Evolutionary conservation across 2,888 invertebrate genomes (phyloP), one percentile per base, ranked within the genome.

Genomic region (Macaria liturata): DNA sequence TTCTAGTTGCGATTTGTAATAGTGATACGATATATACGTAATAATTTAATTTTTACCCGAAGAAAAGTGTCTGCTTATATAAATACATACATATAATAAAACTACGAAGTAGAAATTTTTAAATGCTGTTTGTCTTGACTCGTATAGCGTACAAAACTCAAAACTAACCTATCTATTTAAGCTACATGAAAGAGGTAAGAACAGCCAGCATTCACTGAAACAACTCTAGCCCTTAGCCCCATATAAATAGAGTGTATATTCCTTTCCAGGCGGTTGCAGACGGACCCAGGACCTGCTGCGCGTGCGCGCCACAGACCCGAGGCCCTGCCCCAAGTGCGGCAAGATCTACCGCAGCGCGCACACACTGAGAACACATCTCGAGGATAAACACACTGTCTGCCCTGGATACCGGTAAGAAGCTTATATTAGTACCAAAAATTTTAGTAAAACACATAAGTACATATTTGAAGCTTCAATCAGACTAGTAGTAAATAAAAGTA

Each of bases 261-360:
- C 44, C 53, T 48, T 66, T 68, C 9, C 80, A 89, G 88, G 88
- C 45, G 95, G 95, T 66, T 94, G 95, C 57, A 94, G 97, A 70
- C 93, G 97, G 69, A 95, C 96, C 49, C 92, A 97, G 85, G 97
- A 97, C 81, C 94, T 97, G 93, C 93, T 95, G 84, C 94, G 97
- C 72, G 97, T 98, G 49, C 94, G 98, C 75, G 98, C 98, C 7
- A 98, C 97, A 31, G 98, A 98, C 89, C 98, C 97, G 1, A 93
- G 98, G 46, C 98, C 97, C 3, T 98, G 98, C 81, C 97, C 97
- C 9, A 97, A 98, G 80, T 98, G 98, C 83, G 97, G 97, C 46
- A 97, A 97, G 92, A 97, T 97, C 79, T 97, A 97, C 88, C 93
- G 97, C 62, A 97, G 97, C 37, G 97, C 98, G 20, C 98, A 98